Base-by-base conservation (phyloP, 2,797 vertebrate species). In the Epinephelus coioides region DNA sequence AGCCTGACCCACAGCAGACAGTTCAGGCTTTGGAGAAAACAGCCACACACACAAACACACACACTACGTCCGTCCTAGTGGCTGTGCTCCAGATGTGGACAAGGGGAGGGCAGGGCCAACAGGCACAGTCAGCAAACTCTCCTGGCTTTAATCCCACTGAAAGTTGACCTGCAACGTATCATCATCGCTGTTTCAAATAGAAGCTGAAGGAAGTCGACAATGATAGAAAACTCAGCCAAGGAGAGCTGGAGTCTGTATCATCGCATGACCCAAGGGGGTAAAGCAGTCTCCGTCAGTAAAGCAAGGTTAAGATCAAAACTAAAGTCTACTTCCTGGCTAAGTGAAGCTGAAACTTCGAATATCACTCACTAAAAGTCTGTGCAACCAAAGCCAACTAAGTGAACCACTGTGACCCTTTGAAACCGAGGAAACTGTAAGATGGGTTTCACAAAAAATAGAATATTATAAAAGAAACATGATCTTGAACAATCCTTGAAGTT, bases 401-500 rank as follows among this genome's bases (percentile, higher is more conserved):
- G 25, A 63, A 74, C 47, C 18, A 8, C 2, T 30, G n/a, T 4
- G 51, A 67, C 54, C 57, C 38, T 47, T 67, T 74, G 38, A 51
- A 78, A 89, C 71, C 59, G 47, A 54, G 51, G 51, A 56, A 38
- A 70, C 49, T 60, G 15, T 25, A 55, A 51, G 66, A 77, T 60
- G 34, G 65, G 66, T 69, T 65, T 71, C 27, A 66, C 82, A 88
- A 60, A 71, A 88, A 84, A 79, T 53, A 87, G 82, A 83, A 88
- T 82, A 60, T 62, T 61, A 89, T 86, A 72, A 90, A 81, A 87
- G 80, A 89, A 90, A 88, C 54, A 81, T 84, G 43, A 89, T 79
- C 75, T 68, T 73, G 46, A 74, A 30, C 18, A 50, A 34, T 50
- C 23, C 44, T 47, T 47, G 17, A 47, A 23, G 9, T 43, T 43